Evolutionary conservation across 1,140 invertebrate species (phyloP), one percentile per base, ranked within the genome.

Genomic region (Littorina saxatilis): DNA sequence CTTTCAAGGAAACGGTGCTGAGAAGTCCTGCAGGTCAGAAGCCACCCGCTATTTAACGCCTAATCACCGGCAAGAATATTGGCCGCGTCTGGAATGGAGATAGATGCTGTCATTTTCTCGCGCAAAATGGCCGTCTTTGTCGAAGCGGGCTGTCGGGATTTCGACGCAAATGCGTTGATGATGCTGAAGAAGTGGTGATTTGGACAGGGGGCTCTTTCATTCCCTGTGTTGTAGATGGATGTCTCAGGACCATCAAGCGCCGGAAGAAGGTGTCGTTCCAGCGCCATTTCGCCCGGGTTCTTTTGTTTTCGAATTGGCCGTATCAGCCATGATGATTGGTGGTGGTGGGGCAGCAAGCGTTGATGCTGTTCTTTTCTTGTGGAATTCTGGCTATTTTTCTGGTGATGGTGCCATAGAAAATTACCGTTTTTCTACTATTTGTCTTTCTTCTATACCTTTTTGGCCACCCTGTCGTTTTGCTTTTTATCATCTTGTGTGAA

Each of bases 71-170:
- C 27, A 13, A 35, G 66, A 68, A 68, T 68, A 68, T 68, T 68
- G 66, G 66, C 66, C 17, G 35, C 66, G 66, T 68, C 66, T 68
- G 66, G 29, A 39, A 68, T 68, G 66, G 66, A 68, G 66, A 68
- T 68, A 68, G 66, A 68, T 68, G 66, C 66, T 27, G 66, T 68
- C 66, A 68, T 68, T 68, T 68, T 68, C 66, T 40, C 15, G 66
- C 61, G n/a, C 66, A 32, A 39, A 68, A 68, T 40, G 35, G 35
- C 66, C 66, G 20, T 68, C 66, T 40, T 68, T 68, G 32, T 66
- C 29, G 66, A 3, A 4, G 15, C 17, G 15, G 66, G 17, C n/a
- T 4, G 23, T 23, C 20, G 17, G 66, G 66, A 68, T 68, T 35
- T 68, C 23, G 20, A 68, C 23, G 66, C 66, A 68, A 68, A 68